Evolutionary conservation across 2,113 vertebrate species (phyloP).

Genomic region (Herpetotheres cachinnans): DNA sequence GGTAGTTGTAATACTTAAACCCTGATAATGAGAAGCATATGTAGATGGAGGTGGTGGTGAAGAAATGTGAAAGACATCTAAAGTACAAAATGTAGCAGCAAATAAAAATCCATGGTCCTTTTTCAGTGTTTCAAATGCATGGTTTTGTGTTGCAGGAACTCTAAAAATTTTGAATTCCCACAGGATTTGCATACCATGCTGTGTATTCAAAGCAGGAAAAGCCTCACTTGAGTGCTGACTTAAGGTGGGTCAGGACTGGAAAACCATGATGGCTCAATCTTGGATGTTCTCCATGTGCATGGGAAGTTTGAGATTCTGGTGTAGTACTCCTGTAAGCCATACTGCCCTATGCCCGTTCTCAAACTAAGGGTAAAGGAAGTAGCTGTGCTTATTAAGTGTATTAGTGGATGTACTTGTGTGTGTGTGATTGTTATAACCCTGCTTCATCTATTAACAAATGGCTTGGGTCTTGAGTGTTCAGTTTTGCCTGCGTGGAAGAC

Average conservation of each 20-base stretch:
- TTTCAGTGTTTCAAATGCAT: rapidly evolving
- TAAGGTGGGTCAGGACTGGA: neutral
- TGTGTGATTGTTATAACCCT: neutral
- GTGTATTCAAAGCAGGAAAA: neutral
- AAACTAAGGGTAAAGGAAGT: neutral
- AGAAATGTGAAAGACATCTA: neutral
- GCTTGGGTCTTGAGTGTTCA: rapidly evolving
- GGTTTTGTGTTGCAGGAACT: neutral
- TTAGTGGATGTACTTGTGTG: neutral
- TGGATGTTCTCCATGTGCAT: rapidly evolving
- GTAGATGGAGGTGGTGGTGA: neutral
- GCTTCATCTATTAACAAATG: neutral
- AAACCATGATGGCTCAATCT: rapidly evolving
- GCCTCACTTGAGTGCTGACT: rapidly evolving
- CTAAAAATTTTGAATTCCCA: neutral
- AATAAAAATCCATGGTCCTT: rapidly evolving
- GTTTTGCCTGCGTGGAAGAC: neutral
- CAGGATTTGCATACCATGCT: rapidly evolving
- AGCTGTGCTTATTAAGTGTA: neutral
- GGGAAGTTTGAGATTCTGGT: neutral
- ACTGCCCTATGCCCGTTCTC: neutral
- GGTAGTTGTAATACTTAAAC: neutral
- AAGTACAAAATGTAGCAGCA: neutral
- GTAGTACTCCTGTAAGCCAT: neutral
- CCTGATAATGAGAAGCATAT: neutral